Percentiles rank a stretch among this genome's conserved stretches.
phyloP scores from a whole-genome alignment of 1,140 invertebrate genomes.

The Pseudomyrmex sp. region DNA sequence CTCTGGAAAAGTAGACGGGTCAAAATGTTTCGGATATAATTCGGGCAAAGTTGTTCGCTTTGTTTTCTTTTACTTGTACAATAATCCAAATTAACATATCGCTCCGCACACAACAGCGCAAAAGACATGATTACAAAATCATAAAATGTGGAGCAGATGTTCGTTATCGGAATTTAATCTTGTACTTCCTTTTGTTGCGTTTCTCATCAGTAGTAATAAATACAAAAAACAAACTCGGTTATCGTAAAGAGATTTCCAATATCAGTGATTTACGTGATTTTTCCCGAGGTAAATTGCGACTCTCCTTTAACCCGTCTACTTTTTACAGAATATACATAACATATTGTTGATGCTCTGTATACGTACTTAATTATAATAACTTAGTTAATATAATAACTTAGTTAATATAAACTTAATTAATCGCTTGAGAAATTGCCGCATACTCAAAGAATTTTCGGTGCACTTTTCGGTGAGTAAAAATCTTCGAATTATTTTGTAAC shows the following conservation, averaged over 20 bases:
- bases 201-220: no score
- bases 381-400: constrained; percentile 34
- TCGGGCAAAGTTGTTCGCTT: background rate
- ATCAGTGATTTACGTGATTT: background rate
- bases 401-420: background rate
- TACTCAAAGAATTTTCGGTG: constrained; percentile 20
- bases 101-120: no score
- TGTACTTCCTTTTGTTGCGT: no score
- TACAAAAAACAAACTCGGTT: background rate
- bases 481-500: constrained; percentile 1
- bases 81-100: no score
- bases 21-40: constrained; percentile 31
- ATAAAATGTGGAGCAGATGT: no score
- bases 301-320: constrained; percentile 4
- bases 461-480: background rate
- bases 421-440: constrained; percentile 28
- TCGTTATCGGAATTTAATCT: no score
- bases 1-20: constrained; percentile 1
- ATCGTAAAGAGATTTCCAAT: constrained; percentile 4
- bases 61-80: no score
- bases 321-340: background rate
- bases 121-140: no score
- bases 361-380: constrained; percentile 38
- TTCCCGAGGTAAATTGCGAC: background rate
- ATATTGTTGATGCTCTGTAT: constrained; percentile 9